phyloP scores from a whole-genome alignment of 2,113 vertebrate genomes.

The Austrofundulus limnaeus region DNA sequence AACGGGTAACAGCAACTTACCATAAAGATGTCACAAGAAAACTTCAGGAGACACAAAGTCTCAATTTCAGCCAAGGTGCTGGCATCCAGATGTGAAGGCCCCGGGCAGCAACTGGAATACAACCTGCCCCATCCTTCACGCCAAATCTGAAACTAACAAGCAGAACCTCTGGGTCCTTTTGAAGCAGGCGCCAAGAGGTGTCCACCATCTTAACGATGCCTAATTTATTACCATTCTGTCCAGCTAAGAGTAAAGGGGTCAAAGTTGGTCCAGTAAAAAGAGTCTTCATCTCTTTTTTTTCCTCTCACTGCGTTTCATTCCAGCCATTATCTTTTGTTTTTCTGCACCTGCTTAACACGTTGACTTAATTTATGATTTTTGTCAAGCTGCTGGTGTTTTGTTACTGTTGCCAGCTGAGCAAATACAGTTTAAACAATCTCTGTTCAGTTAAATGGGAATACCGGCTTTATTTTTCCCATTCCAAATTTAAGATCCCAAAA shows the following conservation, averaged over 20 bases:
- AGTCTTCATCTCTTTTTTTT: slow-evolving; percentile 43
- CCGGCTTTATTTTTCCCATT: no score
- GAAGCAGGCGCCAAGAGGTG: slow-evolving; percentile 79
- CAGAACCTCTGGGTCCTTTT: slow-evolving; percentile 72
- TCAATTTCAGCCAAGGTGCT: slow-evolving; percentile 79
- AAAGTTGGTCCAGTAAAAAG: slow-evolving; percentile 63
- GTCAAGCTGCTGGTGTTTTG: slow-evolving; percentile 70
- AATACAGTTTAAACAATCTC: slow-evolving; percentile 49
- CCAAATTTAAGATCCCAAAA: no score
- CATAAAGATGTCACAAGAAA: slow-evolving; percentile 82
- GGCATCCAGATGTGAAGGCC: slow-evolving; percentile 81
- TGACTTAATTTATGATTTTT: slow-evolving; percentile 68
- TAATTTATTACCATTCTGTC: slow-evolving; percentile 77
- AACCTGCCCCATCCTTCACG: slow-evolving; percentile 60
- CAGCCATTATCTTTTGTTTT: slow-evolving; percentile 32
- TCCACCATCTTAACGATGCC: slow-evolving; percentile 76
- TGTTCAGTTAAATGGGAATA: no score
- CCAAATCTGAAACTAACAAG: slow-evolving; percentile 76
- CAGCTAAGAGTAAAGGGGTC: slow-evolving; percentile 70
- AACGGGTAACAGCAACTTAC: slow-evolving; percentile 65
- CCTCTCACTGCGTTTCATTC: slow-evolving; percentile 37
- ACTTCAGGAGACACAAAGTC: slow-evolving; percentile 80
- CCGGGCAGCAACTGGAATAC: slow-evolving; percentile 58
- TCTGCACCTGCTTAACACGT: slow-evolving; percentile 80
- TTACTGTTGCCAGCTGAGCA: slow-evolving; percentile 60